Base-by-base conservation (phyloP, 23 tunicate genomes). In the Trididemnum clinides region DNA sequence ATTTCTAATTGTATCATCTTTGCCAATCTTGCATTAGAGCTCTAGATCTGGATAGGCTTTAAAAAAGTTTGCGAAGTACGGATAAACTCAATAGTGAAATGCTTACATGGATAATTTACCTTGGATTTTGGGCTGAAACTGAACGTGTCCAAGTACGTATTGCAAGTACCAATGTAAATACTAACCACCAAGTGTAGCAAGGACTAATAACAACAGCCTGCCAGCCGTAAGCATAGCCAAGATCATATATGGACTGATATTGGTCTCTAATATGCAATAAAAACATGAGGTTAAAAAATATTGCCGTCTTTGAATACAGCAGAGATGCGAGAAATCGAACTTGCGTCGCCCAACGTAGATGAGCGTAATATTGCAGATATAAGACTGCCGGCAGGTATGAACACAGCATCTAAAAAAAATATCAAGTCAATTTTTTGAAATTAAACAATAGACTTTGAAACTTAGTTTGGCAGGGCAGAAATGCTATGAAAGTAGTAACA, bases 351-450 rank as follows among this genome's bases (percentile, higher is more conserved):
- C 90, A 86, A 1, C 85, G 35, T 3, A 37, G 4, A 18, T 64
- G 77, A 20, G 85, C 77, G 27, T 28, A 63, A 28, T 39, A 12
- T 6, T 77, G 25, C 4, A 86, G 85, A 31, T 86, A 86, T 1
- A 50, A 50, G 2, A 87, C 36, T 2, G 28, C 78, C 27, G 90
- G 90, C 1, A 78, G 21, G 85, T 44, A 86, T 1, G 62, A 78
- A 10, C 64, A 20, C 32, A 63, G 39, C 23, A 86, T 4, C 90
- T 86, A 85, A 34, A 74, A 72, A 38, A 82, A 15, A 62, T 6
- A 7, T 20, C 15, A 4, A 44, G 20, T 20, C 12, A 44, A 10
- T 44, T 44, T 44, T 44, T 44, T 7, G 15, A 44, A 44, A 7
- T n/a, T n/a, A n/a, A n/a, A n/a, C n/a, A n/a, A n/a, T n/a, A n/a